Conservation (phyloP, 2,888 invertebrate genomes). For the Diarsia rubi region DNA sequence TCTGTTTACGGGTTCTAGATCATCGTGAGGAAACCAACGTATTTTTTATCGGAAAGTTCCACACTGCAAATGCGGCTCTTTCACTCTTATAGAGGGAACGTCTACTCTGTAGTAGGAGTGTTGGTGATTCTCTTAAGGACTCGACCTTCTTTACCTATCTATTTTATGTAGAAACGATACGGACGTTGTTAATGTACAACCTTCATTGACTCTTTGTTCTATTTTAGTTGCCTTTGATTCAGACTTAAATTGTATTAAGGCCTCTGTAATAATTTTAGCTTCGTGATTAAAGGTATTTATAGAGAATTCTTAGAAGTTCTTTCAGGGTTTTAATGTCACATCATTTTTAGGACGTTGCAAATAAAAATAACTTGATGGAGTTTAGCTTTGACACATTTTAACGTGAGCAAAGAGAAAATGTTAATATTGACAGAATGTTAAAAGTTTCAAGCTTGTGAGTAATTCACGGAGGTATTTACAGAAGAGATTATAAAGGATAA, state of each 20-base stretch:
- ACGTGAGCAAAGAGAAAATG: slow-evolving; percentile 2
- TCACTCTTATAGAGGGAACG: background rate
- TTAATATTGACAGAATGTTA: slow-evolving; percentile 18
- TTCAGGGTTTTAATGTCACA: background rate
- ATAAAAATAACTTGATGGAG: slow-evolving; percentile 15
- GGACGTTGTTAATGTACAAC: slow-evolving; percentile 44
- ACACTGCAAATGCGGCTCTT: background rate
- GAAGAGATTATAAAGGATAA: background rate
- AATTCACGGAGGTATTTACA: background rate
- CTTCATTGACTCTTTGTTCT: slow-evolving; percentile 58
- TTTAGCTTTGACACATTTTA: slow-evolving; percentile 10
- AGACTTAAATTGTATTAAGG: slow-evolving; percentile 42
- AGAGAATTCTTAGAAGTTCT: slow-evolving; percentile 14
- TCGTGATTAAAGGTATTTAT: slow-evolving; percentile 24
- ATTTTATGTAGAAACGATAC: slow-evolving; percentile 20
- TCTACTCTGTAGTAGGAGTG: background rate
- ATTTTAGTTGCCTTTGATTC: slow-evolving; percentile 46
- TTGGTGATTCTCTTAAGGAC: background rate
- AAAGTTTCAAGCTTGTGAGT: slow-evolving; percentile 1
- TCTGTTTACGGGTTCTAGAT: background rate
- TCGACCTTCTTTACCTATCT: background rate
- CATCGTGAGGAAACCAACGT: background rate
- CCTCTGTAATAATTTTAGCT: slow-evolving; percentile 19
- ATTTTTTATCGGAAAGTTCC: background rate
- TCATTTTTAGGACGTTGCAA: background rate